A percentile compares a stretch with the other conserved stretches of the same genome.
Evolutionary conservation across 1,140 invertebrate genomes (phyloP).

Genomic region (Ruditapes philippinarum): DNA sequence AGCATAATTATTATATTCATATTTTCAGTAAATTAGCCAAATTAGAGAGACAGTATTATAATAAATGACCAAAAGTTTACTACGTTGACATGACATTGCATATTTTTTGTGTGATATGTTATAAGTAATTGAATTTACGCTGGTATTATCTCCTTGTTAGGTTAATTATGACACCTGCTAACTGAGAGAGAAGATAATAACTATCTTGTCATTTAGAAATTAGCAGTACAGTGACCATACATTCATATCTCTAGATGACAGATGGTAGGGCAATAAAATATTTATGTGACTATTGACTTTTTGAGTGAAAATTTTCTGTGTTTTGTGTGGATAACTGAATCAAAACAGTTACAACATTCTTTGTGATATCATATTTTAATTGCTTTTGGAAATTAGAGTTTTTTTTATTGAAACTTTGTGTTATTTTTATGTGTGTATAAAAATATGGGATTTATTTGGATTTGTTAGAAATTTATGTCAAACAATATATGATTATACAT

Average conservation of each 20-base stretch:
- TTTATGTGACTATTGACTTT: constrained; percentile 12
- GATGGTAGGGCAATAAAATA: neutral
- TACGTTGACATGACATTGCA: constrained; percentile 13
- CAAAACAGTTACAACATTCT: too few species aligned
- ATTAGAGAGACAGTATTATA: too few species aligned
- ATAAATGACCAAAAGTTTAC: neutral
- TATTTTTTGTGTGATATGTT: neutral
- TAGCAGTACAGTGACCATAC: neutral
- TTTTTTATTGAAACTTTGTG: too few species aligned
- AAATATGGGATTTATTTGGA: too few species aligned
- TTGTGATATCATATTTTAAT: too few species aligned
- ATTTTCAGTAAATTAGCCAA: too few species aligned
- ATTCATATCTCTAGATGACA: neutral
- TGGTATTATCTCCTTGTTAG: neutral
- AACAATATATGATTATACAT: too few species aligned
- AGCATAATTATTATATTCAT: too few species aligned
- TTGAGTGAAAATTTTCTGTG: neutral
- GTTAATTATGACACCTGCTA: neutral
- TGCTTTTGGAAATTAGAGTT: too few species aligned
- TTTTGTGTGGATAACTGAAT: neutral
- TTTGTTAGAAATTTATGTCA: too few species aligned
- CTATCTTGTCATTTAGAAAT: neutral
- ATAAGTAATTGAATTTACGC: neutral
- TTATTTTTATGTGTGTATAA: too few species aligned
- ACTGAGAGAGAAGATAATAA: neutral